phyloP scores from a whole-genome alignment of 2,888 invertebrate genomes.

The Auanema sp. region DNA sequence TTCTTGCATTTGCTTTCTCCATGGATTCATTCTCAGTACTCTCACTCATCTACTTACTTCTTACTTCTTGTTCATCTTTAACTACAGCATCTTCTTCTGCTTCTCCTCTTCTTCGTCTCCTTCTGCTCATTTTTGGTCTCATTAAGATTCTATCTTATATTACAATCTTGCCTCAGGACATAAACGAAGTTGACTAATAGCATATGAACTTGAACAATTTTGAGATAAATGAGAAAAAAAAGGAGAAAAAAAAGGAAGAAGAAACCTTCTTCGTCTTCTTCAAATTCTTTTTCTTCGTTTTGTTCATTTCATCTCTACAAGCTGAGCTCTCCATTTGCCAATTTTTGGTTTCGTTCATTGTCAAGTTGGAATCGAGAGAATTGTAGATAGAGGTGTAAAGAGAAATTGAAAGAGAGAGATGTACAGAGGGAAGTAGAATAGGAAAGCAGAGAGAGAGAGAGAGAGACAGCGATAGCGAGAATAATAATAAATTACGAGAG shows the following conservation, averaged over 20 bases:
- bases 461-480: no score
- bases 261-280: conserved; percentile 4
- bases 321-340: not conserved
- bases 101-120: conserved; percentile 9
- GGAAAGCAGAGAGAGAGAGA: not conserved
- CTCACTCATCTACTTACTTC: no score
- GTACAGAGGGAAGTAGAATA: no score
- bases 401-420: no score
- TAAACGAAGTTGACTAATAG: no score
- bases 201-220: no score
- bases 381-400: no score
- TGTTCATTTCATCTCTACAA: not conserved
- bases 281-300: conserved; percentile 1
- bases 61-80: not conserved
- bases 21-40: not conserved
- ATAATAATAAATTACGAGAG: no score
- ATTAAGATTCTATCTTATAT: not conserved
- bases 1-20: not conserved
- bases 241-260: not conserved
- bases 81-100: not conserved
- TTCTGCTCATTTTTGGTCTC: conserved; percentile 8
- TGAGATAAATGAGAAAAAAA: no score
- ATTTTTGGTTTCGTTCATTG: no score
- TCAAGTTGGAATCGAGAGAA: no score
- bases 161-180: no score